Conservation (phyloP, 2,888 invertebrate genomes). For the Mellilla xanthometata region DNA sequence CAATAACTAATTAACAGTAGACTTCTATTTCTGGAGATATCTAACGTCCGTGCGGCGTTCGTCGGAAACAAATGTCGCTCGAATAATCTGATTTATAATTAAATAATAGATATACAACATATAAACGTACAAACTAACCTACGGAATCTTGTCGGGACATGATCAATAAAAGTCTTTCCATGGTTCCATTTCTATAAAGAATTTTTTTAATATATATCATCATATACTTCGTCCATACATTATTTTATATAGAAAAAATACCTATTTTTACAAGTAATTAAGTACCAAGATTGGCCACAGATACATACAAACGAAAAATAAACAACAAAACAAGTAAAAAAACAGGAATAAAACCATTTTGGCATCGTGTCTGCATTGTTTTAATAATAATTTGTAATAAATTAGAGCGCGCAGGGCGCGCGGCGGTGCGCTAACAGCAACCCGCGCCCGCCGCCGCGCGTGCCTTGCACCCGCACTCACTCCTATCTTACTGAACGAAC, state of each 20-base stretch:
- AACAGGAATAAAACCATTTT: conserved; percentile 82
- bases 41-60: background rate
- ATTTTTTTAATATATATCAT: conserved; percentile 78
- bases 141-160: conserved; percentile 43
- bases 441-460: conserved; percentile 37
- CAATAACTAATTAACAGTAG: conserved; percentile 25
- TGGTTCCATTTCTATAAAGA: conserved; percentile 79
- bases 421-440: conserved; percentile 24
- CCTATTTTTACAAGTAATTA: conserved; percentile 80
- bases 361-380: conserved; percentile 79
- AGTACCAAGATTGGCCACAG: conserved; percentile 81
- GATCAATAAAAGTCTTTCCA: conserved; percentile 71
- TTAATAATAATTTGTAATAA: conserved; percentile 71
- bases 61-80: background rate
- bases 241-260: conserved; percentile 81
- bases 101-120: background rate
- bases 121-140: background rate
- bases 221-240: conserved; percentile 79
- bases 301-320: conserved; percentile 79
- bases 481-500: conserved; percentile 71
- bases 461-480: conserved; percentile 80
- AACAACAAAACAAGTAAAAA: conserved; percentile 80
- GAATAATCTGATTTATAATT: background rate
- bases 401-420: conserved; percentile 43
- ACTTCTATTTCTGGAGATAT: conserved; percentile 9